phyloP scores from a whole-genome alignment of 2,113 vertebrate genomes.

The Caretta caretta region DNA sequence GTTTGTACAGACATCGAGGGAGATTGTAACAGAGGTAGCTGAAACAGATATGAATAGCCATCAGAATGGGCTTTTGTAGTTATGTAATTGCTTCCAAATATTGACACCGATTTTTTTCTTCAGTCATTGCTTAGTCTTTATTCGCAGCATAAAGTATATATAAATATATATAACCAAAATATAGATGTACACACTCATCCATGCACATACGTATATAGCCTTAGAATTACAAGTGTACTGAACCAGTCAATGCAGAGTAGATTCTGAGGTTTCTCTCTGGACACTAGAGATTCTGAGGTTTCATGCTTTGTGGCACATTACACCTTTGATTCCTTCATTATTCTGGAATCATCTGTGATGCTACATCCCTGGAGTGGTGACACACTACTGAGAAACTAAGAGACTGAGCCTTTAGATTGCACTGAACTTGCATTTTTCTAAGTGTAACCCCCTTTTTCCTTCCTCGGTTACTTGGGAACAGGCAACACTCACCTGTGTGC shows the following conservation, averaged over 20 bases:
- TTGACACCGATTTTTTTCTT: slow-evolving; percentile 15
- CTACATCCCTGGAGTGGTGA: not conserved
- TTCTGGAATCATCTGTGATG: not conserved
- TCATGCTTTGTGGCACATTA: not conserved
- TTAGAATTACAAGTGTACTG: not conserved
- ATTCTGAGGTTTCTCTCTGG: no score
- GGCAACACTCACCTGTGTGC: not conserved
- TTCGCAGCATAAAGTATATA: not conserved
- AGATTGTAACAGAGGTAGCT: not conserved
- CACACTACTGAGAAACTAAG: not conserved
- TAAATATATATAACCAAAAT: not conserved
- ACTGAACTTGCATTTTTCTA: not conserved
- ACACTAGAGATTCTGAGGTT: not conserved
- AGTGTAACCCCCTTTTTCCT: not conserved
- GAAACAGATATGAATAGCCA: not conserved
- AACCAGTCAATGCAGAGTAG: not conserved
- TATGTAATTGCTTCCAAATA: not conserved
- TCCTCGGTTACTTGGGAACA: not conserved
- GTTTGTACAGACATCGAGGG: not conserved
- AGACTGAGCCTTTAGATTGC: not conserved
- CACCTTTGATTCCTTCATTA: not conserved
- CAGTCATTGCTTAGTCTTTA: not conserved
- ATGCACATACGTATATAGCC: not conserved
- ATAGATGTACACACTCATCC: not conserved
- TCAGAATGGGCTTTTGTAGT: not conserved